Evolutionary conservation across 1,140 invertebrate genomes (phyloP).

Genomic region (Zophobas atratus): DNA sequence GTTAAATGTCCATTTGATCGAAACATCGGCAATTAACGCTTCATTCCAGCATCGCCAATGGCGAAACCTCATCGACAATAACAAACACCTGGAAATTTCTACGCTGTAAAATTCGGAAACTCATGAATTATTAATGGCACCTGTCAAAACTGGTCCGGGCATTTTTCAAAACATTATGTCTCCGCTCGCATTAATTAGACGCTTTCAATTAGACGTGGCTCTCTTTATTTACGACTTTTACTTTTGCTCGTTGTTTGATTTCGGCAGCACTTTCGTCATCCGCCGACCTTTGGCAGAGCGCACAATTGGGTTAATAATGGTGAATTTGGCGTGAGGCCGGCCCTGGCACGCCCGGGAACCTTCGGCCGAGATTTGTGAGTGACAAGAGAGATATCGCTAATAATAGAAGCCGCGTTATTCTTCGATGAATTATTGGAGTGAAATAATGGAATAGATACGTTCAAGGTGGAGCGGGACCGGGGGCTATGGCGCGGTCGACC

Average conservation of each 20-base stretch:
- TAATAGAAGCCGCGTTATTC: slow-evolving; percentile 12
- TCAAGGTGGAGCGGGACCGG: slow-evolving; percentile 12
- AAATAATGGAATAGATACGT: slow-evolving; percentile 7
- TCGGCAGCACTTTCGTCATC: not conserved
- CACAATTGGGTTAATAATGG: slow-evolving; percentile 29
- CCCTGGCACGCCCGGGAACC: slow-evolving; percentile 34
- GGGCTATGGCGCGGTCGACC: not conserved
- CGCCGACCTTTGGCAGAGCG: slow-evolving; percentile 1
- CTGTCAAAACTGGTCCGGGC: slow-evolving; percentile 22
- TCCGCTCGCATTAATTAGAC: slow-evolving; percentile 5
- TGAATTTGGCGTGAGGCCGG: slow-evolving; percentile 16
- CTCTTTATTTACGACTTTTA: slow-evolving; percentile 29
- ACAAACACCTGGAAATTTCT: slow-evolving; percentile 36
- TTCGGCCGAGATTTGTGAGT: slow-evolving; percentile 37
- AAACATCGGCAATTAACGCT: slow-evolving; percentile 13
- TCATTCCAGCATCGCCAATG: slow-evolving; percentile 14
- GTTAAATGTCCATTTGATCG: slow-evolving; percentile 30
- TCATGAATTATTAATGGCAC: slow-evolving; percentile 27
- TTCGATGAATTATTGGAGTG: slow-evolving; percentile 17
- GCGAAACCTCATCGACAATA: slow-evolving; percentile 13
- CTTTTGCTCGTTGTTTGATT: not conserved
- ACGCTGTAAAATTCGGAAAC: slow-evolving; percentile 41
- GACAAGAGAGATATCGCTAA: slow-evolving; percentile 23
- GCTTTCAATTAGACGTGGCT: not conserved
- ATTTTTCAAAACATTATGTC: slow-evolving; percentile 33